Base-by-base conservation (phyloP, 2,113 vertebrate genomes). In the Oophaga pumilio region DNA sequence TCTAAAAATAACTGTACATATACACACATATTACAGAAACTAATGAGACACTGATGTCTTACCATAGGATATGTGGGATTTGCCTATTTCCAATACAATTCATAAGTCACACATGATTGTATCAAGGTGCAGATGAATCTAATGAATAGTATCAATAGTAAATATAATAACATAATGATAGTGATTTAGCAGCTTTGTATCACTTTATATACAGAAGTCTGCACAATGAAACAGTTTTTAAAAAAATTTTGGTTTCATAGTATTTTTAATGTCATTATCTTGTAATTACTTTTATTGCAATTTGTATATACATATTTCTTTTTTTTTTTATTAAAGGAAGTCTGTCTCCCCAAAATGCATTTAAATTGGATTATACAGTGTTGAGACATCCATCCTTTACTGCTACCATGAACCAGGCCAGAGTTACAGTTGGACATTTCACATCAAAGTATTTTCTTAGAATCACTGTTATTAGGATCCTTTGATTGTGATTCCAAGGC, bases 1-100 rank as follows among this genome's bases (percentile, higher is more conserved):
- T 68, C 80, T 88, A 88, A 88, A 88, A 83, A 88, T 83, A 88
- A 83, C 43, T 4, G 28, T 66, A 49, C 26, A 74, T 64, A 53
- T 28, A 43, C 26, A 83, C 20, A 76, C 56, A 76, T 64, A 50
- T 33, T 76, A 71, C 15, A 76, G 26, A 83, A 76, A 62, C 1
- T 83, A 74, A 52, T 33, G 33, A 86, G 43, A 49, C 22, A 10
- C 1, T 17, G 49, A 52, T 52, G 20, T 76, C 74, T 52, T n/a
- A 76, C 74, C 74, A 52, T n/a, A 76, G 50, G 15, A 49, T 56
- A n/a, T n/a, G 4, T 56, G 13, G 33, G 79, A 49, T 5, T 62
- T 8, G 8, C 15, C 7, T 64, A 33, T 62, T 76, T 52, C 6
- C 8, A 14, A 24, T n/a, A 5, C 8, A 13, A 17, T 53, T n/a